Conservation (phyloP, 37 sponge, comb jelly and placozoan genomes). For the Aplysina aerophoba region DNA sequence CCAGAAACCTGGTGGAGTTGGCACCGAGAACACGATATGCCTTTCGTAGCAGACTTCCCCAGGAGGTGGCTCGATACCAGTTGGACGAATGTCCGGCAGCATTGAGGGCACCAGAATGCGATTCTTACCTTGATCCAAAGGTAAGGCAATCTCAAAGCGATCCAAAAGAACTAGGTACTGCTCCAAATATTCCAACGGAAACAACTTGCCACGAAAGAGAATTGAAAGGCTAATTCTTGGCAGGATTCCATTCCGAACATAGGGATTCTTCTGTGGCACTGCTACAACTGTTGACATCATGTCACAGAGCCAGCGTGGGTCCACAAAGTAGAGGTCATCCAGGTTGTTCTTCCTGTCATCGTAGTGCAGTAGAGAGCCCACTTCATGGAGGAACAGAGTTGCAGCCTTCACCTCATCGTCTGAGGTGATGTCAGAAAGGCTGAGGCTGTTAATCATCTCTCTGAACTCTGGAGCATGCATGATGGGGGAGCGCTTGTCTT, state of each 20-base stretch:
- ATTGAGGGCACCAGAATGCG: slow-evolving; percentile 85
- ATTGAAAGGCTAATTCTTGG: slow-evolving; percentile 53
- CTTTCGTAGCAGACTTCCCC: slow-evolving; percentile 22
- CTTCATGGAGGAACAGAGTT: slow-evolving; percentile 79
- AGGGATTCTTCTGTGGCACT: slow-evolving; percentile 53
- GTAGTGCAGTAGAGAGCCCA: slow-evolving; percentile 88
- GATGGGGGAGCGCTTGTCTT: slow-evolving; percentile 62
- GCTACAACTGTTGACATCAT: slow-evolving; percentile 67
- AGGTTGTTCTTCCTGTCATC: slow-evolving; percentile 84
- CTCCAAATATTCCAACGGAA: slow-evolving; percentile 79
- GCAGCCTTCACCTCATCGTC: slow-evolving; percentile 87
- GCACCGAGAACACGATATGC: slow-evolving; percentile 25
- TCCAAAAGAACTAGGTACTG: slow-evolving; percentile 82
- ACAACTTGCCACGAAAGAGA: slow-evolving; percentile 70
- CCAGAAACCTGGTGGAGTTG: slow-evolving; percentile 87
- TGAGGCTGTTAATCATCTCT: slow-evolving; percentile 65
- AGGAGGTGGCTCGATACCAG: slow-evolving; percentile 1
- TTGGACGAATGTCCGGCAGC: slow-evolving; percentile 70
- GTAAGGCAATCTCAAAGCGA: slow-evolving; percentile 87
- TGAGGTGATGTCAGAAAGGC: slow-evolving; percentile 65
- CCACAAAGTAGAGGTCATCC: slow-evolving; percentile 84
- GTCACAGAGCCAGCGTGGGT: slow-evolving; percentile 90
- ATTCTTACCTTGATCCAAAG: slow-evolving; percentile 68
- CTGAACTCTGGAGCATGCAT: slow-evolving; percentile 76
- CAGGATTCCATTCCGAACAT: slow-evolving; percentile 77